Evolutionary conservation across 2,888 invertebrate genomes (phyloP).

Genomic region (Amblyjoppa fuscipennis): DNA sequence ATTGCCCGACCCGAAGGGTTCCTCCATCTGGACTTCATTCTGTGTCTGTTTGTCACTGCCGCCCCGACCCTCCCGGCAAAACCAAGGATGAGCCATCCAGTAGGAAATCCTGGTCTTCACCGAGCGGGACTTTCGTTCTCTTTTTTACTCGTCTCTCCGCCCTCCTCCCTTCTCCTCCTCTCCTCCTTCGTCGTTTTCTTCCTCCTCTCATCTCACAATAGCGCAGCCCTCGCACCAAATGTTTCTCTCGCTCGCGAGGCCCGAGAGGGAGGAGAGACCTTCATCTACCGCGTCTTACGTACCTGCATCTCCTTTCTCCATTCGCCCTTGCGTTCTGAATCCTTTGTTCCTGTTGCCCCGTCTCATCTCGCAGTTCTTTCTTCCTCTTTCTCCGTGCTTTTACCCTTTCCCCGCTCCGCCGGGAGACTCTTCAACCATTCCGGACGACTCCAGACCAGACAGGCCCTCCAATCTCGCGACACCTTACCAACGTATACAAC

Average conservation of each 20-base stretch:
- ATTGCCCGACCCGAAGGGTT: constrained; percentile 77
- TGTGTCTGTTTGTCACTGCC: constrained; percentile 5
- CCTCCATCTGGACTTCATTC: constrained; percentile 49
- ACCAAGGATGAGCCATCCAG: constrained; percentile 33
- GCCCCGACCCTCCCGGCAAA: constrained; percentile 53
- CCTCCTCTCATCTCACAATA: not conserved
- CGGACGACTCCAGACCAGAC: constrained; percentile 55
- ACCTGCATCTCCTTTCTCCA: constrained; percentile 39
- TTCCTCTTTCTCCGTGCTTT: constrained; percentile 34
- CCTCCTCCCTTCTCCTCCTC: not conserved
- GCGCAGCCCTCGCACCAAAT: not conserved
- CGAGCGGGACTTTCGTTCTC: not conserved
- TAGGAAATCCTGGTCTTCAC: constrained; percentile 29
- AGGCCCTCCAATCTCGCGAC: constrained; percentile 53
- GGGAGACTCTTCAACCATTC: constrained; percentile 37
- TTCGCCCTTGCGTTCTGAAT: constrained; percentile 41
- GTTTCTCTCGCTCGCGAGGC: constrained; percentile 20
- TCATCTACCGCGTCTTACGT: constrained; percentile 32
- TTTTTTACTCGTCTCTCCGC: not conserved
- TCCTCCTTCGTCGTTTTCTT: not conserved
- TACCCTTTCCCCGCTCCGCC: constrained; percentile 22
- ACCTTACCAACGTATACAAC: constrained; percentile 63
- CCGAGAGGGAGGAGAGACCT: constrained; percentile 21
- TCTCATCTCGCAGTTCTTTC: constrained; percentile 50
- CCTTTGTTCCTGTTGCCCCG: constrained; percentile 22